Evolutionary conservation across 2,113 vertebrate species (phyloP).

Genomic region (Mustela lutreola): DNA sequence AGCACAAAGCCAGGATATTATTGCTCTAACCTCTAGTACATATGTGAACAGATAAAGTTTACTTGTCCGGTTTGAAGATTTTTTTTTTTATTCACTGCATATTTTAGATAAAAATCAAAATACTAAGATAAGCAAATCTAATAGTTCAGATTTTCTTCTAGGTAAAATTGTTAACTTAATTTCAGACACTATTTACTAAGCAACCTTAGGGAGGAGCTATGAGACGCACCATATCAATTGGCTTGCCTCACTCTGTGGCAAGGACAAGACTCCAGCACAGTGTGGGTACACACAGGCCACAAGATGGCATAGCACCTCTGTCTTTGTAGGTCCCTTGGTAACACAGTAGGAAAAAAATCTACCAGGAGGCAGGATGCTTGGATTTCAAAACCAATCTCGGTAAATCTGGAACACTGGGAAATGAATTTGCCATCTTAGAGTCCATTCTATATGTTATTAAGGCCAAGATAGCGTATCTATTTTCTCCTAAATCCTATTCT

Average conservation of each 20-base stretch:
- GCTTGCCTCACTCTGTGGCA: background rate
- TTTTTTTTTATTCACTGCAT: background rate
- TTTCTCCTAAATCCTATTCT: conserved; percentile 19
- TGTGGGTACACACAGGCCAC: background rate
- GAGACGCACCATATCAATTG: background rate
- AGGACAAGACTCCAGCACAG: background rate
- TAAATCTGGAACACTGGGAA: background rate
- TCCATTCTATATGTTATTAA: background rate
- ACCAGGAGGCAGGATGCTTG: background rate
- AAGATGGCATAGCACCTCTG: background rate
- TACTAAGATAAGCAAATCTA: background rate
- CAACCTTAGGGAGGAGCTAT: background rate
- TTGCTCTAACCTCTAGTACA: background rate
- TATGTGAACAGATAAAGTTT: background rate
- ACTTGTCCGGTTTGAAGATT: background rate
- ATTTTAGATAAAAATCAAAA: conserved; percentile 19
- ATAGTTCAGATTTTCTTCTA: background rate
- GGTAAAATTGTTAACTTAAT: background rate
- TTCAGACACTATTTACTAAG: background rate
- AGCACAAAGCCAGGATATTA: background rate
- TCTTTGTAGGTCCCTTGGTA: background rate
- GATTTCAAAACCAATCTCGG: background rate
- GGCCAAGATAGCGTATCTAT: background rate
- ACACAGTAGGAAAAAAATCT: background rate
- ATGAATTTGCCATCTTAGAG: background rate